Percentiles rank a stretch among this genome's conserved stretches.
phyloP scores from a whole-genome alignment of 1,140 invertebrate genomes.

The Drosophila takahashii region DNA sequence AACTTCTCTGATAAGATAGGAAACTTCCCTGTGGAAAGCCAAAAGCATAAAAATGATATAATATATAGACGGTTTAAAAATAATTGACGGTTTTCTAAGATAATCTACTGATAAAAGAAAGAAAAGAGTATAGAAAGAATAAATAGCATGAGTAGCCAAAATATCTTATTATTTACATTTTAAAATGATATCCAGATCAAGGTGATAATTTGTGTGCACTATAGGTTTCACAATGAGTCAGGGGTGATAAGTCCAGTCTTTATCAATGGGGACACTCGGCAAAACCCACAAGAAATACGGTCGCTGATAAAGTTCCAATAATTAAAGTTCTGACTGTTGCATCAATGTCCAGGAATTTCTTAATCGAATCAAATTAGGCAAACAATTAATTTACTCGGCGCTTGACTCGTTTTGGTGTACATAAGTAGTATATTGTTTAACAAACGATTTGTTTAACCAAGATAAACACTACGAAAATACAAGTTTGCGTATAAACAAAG shows the following conservation, averaged over 20 bases:
- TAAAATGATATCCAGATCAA: neutral
- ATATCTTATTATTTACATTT: neutral
- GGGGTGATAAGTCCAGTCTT: constrained; percentile 8
- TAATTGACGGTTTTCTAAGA: too few relatives aligned
- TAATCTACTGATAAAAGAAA: too few relatives aligned
- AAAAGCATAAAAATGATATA: too few relatives aligned
- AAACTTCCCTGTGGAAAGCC: neutral
- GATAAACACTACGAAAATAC: constrained; percentile 46
- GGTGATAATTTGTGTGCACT: neutral
- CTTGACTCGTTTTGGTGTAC: neutral
- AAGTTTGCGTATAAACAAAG: constrained; percentile 54
- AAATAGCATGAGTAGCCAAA: neutral
- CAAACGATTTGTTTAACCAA: constrained; percentile 41
- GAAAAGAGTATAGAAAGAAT: neutral
- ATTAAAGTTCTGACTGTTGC: constrained; percentile 32
- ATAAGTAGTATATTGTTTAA: constrained; percentile 36
- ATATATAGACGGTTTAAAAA: neutral
- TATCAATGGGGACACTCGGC: constrained; percentile 32
- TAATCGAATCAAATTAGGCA: constrained; percentile 35
- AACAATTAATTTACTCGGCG: constrained; percentile 31
- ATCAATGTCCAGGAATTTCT: constrained; percentile 20
- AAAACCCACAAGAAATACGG: constrained; percentile 12
- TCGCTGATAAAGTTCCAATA: constrained; percentile 13
- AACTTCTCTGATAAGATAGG: neutral
- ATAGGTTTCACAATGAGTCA: constrained; percentile 19